Evolutionary conservation across 2,888 invertebrate species (phyloP), one percentile per base, ranked within the genome.

Genomic region (Linyphia triangularis): DNA sequence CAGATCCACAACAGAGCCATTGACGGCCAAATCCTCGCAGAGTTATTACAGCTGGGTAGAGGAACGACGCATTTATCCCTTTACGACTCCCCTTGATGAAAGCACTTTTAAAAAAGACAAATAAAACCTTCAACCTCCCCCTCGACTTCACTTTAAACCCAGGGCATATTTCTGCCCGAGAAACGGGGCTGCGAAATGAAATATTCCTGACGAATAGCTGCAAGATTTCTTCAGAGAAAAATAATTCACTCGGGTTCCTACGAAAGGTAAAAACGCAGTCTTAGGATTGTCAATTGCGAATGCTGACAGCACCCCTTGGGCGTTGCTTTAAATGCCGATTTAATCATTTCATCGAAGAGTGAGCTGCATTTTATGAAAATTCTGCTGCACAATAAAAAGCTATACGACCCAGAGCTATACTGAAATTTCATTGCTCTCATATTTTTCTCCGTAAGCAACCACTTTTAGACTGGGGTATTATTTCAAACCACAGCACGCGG

Each of bases 341-440:
- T 79, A 79, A 79, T 79, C 78, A 67, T 67, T 79, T 5, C 19
- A n/a, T 9, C n/a, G 43, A n/a, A 28, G 16, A 16, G 26, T 19
- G 24, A 51, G 33, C 61, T 2, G 26, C 40, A 73, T 73, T 33
- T 40, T 63, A 63, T 63, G 37, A 63, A 43, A 79, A 22, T 43
- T 40, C 51, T 61, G 13, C 24, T 26, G 51, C 33, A 30, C 33
- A 19, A 78, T 30, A 30, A 43, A 43, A 40, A 79, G 10, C n/a
- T 26, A 69, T 81, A 81, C 59, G 57, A 70, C 69, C 70, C 19
- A 59, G 26, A 70, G 70, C 37, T 24, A 51, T 59, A 16, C 30
- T 16, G 69, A 82, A 72, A 61, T 81, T 82, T 72, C 70, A 82
- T 82, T 82, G 82, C 72, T 7, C 16, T 63, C 40, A 82, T 82